Evolutionary conservation across 2,888 invertebrate species (phyloP), one percentile per base, ranked within the genome.

Genomic region (Clistopyga incitator): DNA sequence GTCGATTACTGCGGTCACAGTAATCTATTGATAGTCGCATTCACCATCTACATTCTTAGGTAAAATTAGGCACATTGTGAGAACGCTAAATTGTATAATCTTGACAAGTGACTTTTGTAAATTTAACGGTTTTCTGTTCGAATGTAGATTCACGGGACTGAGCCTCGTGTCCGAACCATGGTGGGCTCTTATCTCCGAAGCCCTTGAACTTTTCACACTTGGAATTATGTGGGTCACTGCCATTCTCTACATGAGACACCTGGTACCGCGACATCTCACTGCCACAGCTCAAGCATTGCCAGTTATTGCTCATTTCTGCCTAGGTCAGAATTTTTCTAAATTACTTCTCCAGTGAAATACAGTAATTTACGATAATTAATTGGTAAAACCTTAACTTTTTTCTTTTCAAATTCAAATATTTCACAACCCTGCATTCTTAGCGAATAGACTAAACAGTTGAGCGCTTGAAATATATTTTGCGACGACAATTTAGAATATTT

Each of bases 1-100:
- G 97, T 98, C 47, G 97, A 97, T 93, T 97, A 96, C 92, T 96
- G 97, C 86, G 97, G 97, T 13, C 96, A 97, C 91, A 97, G 97
- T 85, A 97, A 98, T 92, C 95, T 98, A 76, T 95, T 98, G 88
- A 97, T 97, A 88, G 95, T 96, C 82, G 97, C 97, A n/a, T 97
- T 98, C 91, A 96, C 96, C 10, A 95, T 97, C 89, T 98, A 97
- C 92, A 97, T 97, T 84, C 94, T 97, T 95, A 88, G 96, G 96
- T 96, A 92, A 91, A 92, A 84, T 68, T n/a, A n/a, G n/a, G 65
- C 11, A 20, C 25, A 34, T 85, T 85, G 84, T 80, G 67, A 61
- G 20, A 34, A 34, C n/a, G 45, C 2, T 20, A 18, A 6, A 15
- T 38, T 25, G 20, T 23, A 23, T 3, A 64, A 2, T 11, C 42